Percentiles rank a stretch among this genome's conserved stretches.
These are phyloP conservation scores for Hydrotaea cyrtoneurina DNA, from an alignment of 2,888 invertebrate species.

Conservation along the genomic window DNA sequence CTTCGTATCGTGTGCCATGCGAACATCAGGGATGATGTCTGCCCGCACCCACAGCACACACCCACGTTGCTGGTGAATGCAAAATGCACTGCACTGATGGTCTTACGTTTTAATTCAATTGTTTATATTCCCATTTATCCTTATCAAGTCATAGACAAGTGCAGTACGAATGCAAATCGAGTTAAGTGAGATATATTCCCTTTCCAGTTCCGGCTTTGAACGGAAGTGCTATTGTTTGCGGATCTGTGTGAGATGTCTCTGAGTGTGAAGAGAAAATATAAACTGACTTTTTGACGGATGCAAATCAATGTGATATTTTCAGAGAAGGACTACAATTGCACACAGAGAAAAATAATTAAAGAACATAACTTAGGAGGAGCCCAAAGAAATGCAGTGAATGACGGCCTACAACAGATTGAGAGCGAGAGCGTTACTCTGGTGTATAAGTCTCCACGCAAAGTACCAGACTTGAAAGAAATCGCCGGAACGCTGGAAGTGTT, in stretches of 20 bases:
- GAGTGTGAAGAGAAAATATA: not conserved
- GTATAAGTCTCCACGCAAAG: no score
- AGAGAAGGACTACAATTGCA: not conserved
- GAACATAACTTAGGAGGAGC: no score
- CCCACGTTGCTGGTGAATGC: no score
- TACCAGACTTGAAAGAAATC: no score
- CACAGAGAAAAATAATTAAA: not conserved
- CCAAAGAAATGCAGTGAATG: no score
- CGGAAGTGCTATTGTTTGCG: constrained; percentile 16
- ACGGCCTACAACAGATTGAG: no score
- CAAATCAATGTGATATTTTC: not conserved
- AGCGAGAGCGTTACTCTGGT: no score
- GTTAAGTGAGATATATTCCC: constrained; percentile 31
- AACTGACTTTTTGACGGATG: constrained; percentile 15
- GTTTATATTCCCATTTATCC: not conserved
- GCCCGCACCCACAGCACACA: no score
- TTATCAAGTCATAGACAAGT: constrained; percentile 1
- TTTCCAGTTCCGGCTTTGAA: not conserved
- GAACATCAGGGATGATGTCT: no score
- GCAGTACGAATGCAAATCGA: constrained; percentile 12
- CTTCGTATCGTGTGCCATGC: no score
- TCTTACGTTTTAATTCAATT: constrained; percentile 15
- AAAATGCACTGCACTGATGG: not conserved
- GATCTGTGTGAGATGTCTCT: not conserved
- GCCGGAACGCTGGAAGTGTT: no score